phyloP scores from a whole-genome alignment of 92 coral and sea anemone species.

The Epizoanthus rinbou region DNA sequence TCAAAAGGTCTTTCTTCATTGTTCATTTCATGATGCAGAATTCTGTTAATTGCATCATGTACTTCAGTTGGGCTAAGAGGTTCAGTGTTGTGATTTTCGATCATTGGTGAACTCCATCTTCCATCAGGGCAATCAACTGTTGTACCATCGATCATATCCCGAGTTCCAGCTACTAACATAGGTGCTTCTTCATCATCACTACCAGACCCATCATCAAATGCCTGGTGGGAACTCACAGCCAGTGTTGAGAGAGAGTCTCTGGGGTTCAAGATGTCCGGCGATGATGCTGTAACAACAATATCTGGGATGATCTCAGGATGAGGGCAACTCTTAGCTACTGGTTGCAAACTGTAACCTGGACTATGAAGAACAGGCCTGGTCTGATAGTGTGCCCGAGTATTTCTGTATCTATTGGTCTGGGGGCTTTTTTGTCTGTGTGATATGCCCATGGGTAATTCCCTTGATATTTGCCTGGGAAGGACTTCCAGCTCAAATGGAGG shows the following conservation, averaged over 20 bases:
- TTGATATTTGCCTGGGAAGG: constrained; percentile 51
- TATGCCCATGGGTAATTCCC: constrained; percentile 23
- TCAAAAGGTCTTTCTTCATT: constrained; percentile 48
- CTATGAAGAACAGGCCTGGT: not conserved
- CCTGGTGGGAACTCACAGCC: constrained; percentile 32
- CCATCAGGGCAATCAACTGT: constrained; percentile 43
- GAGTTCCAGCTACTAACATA: constrained; percentile 37
- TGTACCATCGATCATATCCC: constrained; percentile 15
- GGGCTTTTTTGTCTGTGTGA: not conserved
- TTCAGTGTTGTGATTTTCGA: not conserved
- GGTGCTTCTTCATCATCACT: constrained; percentile 42
- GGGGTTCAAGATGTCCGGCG: constrained; percentile 69
- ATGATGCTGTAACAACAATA: constrained; percentile 68
- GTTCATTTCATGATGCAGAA: constrained; percentile 26
- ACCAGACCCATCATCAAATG: constrained; percentile 26
- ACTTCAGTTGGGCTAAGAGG: constrained; percentile 1
- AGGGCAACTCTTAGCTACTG: not conserved
- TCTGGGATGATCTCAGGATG: constrained; percentile 46
- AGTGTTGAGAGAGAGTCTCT: constrained; percentile 50
- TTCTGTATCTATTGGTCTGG: not conserved
- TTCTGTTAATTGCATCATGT: constrained; percentile 11
- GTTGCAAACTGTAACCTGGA: constrained; percentile 21
- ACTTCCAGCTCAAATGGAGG: constrained; percentile 53
- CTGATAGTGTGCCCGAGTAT: not conserved
- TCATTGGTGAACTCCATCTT: not conserved